phyloP scores from a whole-genome alignment of 2,888 invertebrate genomes.

The Drosophila melanosoma region DNA sequence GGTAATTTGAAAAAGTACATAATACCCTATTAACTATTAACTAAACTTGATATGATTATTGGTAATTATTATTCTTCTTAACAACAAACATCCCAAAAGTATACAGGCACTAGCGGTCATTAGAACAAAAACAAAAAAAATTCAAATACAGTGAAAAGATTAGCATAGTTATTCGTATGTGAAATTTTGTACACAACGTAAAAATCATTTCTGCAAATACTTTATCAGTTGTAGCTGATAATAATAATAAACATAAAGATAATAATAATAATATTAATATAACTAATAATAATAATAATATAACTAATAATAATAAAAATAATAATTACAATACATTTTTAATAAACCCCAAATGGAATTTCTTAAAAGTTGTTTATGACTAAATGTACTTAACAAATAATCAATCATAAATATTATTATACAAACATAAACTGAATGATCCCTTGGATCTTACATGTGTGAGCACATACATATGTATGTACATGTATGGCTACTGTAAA shows the following conservation, averaged over 20 bases:
- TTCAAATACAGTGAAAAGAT: not conserved
- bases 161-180: not conserved
- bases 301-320: not conserved
- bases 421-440: slow-evolving; percentile 26
- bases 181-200: slow-evolving; percentile 12
- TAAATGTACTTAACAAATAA: slow-evolving; percentile 48
- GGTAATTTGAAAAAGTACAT: slow-evolving; percentile 71
- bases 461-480: slow-evolving; percentile 15
- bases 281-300: not conserved
- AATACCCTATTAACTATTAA: slow-evolving; percentile 43
- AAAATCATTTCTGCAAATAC: slow-evolving; percentile 33
- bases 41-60: slow-evolving; percentile 51
- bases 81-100: slow-evolving; percentile 10
- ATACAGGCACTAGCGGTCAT: slow-evolving; percentile 21
- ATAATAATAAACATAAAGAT: slow-evolving; percentile 20
- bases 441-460: slow-evolving; percentile 26
- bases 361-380: slow-evolving; percentile 58
- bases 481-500: slow-evolving; percentile 3
- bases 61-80: slow-evolving; percentile 38
- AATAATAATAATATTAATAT: not conserved
- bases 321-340: slow-evolving; percentile 31
- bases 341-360: slow-evolving; percentile 39
- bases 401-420: slow-evolving; percentile 34
- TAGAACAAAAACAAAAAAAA: not conserved
- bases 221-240: slow-evolving; percentile 29